Conservation (phyloP, 2,888 invertebrate genomes). For the Alloplasta piceator region DNA sequence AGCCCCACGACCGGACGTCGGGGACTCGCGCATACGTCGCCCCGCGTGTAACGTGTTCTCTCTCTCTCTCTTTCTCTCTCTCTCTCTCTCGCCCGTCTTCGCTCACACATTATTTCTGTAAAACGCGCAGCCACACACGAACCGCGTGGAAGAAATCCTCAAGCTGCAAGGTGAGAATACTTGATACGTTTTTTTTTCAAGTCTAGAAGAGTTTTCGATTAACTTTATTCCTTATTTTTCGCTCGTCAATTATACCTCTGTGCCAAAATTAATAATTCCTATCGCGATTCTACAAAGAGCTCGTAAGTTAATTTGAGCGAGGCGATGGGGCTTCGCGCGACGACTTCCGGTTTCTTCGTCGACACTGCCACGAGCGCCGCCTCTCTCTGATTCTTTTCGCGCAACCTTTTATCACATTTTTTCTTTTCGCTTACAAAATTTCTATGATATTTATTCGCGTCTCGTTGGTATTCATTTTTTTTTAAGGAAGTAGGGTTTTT, state of each 20-base stretch:
- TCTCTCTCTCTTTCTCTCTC: constrained; percentile 8
- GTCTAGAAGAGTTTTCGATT: neutral
- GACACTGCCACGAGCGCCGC: neutral
- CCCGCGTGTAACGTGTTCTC: constrained; percentile 16
- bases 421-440: neutral
- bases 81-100: constrained; percentile 2
- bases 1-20: constrained; percentile 62
- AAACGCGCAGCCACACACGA: neutral
- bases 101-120: neutral
- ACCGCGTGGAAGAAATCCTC: constrained; percentile 13
- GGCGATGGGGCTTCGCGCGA: constrained; percentile 40
- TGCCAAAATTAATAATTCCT: neutral
- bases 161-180: constrained; percentile 45
- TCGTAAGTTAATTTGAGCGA: constrained; percentile 42
- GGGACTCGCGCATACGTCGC: constrained; percentile 40
- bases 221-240: neutral
- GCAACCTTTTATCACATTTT: neutral
- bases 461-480: neutral
- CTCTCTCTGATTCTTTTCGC: neutral
- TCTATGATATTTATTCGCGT: too few species aligned
- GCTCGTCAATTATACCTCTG: neutral
- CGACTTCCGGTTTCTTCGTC: constrained; percentile 52
- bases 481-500: neutral
- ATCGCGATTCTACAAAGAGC: neutral
- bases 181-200: constrained; percentile 4